Percentiles rank a stretch among this genome's conserved stretches.
Conservation (phyloP, 1,140 invertebrate genomes). For the Drosophila eugracilis region DNA sequence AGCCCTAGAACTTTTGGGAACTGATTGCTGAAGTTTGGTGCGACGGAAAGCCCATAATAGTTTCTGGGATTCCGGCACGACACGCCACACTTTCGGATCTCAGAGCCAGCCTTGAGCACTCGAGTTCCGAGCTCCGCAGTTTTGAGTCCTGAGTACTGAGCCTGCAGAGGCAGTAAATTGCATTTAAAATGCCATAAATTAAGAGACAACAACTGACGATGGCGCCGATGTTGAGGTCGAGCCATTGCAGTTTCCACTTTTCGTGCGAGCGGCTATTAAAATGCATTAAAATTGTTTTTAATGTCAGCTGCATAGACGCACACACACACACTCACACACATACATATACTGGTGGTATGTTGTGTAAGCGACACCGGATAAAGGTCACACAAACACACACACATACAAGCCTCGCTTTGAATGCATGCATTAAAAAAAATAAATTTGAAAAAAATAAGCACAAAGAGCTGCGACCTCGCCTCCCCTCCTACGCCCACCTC, state of each 20-base stretch:
- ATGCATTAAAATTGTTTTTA: constrained; percentile 76
- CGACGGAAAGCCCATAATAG: constrained; percentile 37
- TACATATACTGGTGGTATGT: too few relatives aligned
- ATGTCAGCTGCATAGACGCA: constrained; percentile 43
- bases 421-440: constrained; percentile 31
- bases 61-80: constrained; percentile 25
- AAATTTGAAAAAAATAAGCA: constrained; percentile 22
- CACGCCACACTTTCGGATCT: constrained; percentile 22
- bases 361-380: constrained; percentile 1
- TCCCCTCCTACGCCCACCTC: too few relatives aligned
- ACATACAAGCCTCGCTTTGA: neutral
- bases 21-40: constrained; percentile 53
- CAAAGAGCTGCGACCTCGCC: constrained; percentile 6
- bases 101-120: constrained; percentile 17
- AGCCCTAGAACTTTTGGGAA: constrained; percentile 19
- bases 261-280: constrained; percentile 53
- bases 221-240: constrained; percentile 13
- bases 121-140: neutral
- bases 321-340: neutral
- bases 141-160: neutral
- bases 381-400: constrained; percentile 23
- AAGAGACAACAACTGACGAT: constrained; percentile 58
- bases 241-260: constrained; percentile 21
- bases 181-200: constrained; percentile 81
- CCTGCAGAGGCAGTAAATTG: constrained; percentile 66